phyloP scores from a whole-genome alignment of 2,888 invertebrate species.

The Cepaea hortensis region DNA sequence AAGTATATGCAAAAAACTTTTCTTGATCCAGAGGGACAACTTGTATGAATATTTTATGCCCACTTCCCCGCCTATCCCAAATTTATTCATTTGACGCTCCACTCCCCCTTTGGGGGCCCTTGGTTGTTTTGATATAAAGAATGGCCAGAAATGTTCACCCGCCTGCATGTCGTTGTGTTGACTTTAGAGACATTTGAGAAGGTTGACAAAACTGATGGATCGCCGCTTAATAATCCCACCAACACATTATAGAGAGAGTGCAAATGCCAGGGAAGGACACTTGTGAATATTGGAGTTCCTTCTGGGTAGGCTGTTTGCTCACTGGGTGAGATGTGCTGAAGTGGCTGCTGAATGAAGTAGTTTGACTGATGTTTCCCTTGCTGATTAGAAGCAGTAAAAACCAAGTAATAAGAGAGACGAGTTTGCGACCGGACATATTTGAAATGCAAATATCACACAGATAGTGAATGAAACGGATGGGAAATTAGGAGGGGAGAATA shows the following conservation, averaged over 20 bases:
- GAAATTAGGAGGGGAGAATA: not conserved
- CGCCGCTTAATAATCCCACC: slow-evolving; percentile 9
- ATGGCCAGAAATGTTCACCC: not conserved
- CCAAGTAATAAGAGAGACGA: not conserved
- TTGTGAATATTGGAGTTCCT: not conserved
- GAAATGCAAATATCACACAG: not conserved
- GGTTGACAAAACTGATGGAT: slow-evolving; percentile 18
- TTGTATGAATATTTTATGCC: too few species aligned
- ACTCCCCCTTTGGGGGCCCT: not conserved
- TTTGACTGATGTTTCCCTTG: slow-evolving; percentile 4
- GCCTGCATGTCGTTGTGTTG: slow-evolving; percentile 2
- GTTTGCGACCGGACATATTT: not conserved
- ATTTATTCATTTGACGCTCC: too few species aligned
- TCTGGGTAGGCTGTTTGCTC: not conserved
- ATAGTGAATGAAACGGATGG: not conserved
- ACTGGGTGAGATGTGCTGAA: not conserved
- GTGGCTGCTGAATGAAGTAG: not conserved
- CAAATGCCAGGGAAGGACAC: slow-evolving; percentile 19
- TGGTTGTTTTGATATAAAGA: not conserved
- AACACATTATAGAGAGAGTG: not conserved
- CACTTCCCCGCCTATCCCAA: too few species aligned
- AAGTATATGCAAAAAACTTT: too few species aligned
- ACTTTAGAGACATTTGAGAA: slow-evolving; percentile 13
- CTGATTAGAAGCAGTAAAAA: not conserved
- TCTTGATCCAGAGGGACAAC: too few species aligned